Evolutionary conservation across 1,140 invertebrate genomes (phyloP).

Genomic region (Pogonognathellus flavescens): DNA sequence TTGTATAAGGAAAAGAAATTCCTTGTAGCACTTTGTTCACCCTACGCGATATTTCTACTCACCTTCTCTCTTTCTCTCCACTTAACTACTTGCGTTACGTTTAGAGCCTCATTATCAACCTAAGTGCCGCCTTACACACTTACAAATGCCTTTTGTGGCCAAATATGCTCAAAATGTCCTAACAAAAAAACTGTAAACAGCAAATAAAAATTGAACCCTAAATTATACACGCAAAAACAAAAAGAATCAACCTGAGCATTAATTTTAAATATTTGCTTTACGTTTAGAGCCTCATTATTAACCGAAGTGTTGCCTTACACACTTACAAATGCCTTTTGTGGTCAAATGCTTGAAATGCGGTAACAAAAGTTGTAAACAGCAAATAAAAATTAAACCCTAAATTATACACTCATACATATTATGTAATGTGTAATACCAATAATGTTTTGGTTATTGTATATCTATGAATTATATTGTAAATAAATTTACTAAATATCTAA

Average conservation of each 20-base stretch:
- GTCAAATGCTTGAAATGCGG: neutral
- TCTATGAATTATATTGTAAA: too few species aligned
- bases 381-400: too few species aligned
- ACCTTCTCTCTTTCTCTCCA: neutral
- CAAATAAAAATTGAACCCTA: too few species aligned
- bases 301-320: neutral
- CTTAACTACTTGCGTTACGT: constrained; percentile 19
- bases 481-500: too few species aligned
- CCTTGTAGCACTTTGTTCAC: constrained; percentile 33
- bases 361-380: neutral
- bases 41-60: neutral
- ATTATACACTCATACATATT: too few species aligned
- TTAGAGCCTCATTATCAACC: constrained; percentile 2
- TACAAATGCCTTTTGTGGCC: neutral
- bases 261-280: too few species aligned
- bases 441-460: too few species aligned
- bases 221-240: too few species aligned
- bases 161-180: constrained; percentile 5
- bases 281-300: too few species aligned
- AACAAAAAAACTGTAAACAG: neutral
- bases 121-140: neutral
- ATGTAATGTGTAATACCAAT: too few species aligned
- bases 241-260: too few species aligned
- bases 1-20: constrained; percentile 4
- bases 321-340: neutral